phyloP scores from a whole-genome alignment of 2,113 vertebrate genomes.

The Coptodon rendalli region DNA sequence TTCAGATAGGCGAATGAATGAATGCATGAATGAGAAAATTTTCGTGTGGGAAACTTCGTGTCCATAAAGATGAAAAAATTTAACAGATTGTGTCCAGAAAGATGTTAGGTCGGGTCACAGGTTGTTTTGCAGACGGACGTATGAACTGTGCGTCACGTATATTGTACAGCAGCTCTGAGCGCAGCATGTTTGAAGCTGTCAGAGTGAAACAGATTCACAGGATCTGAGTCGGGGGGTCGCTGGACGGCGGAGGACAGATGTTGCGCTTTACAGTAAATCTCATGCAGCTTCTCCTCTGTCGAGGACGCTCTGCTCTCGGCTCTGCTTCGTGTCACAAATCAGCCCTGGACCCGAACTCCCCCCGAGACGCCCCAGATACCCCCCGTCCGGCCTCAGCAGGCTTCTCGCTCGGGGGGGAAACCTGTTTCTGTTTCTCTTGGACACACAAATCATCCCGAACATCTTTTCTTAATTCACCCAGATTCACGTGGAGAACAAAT shows the following conservation, averaged over 20 bases:
- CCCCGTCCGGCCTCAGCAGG: not conserved
- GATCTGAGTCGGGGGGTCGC: not conserved
- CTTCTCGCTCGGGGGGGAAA: not conserved
- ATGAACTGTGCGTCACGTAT: not conserved
- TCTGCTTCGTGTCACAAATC: slow-evolving; percentile 9
- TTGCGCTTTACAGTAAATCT: not conserved
- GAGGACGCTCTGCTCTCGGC: not conserved
- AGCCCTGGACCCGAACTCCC: not conserved
- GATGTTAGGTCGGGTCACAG: not conserved
- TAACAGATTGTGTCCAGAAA: not conserved
- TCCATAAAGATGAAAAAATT: not conserved
- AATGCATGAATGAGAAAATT: not conserved
- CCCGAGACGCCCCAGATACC: not conserved
- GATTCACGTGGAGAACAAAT: not conserved
- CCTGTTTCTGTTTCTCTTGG: not conserved
- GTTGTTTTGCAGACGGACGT: not conserved
- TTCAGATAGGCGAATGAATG: not conserved
- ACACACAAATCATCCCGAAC: not conserved
- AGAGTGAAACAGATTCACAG: not conserved
- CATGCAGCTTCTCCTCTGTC: not conserved
- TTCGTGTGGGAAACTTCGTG: not conserved
- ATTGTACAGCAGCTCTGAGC: not conserved
- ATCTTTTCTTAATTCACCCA: not conserved
- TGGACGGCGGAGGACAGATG: not conserved
- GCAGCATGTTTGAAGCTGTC: not conserved